These are phyloP conservation scores for Neoascia interrupta DNA, from an alignment of 2,888 invertebrate species.

Conservation along the genomic window DNA sequence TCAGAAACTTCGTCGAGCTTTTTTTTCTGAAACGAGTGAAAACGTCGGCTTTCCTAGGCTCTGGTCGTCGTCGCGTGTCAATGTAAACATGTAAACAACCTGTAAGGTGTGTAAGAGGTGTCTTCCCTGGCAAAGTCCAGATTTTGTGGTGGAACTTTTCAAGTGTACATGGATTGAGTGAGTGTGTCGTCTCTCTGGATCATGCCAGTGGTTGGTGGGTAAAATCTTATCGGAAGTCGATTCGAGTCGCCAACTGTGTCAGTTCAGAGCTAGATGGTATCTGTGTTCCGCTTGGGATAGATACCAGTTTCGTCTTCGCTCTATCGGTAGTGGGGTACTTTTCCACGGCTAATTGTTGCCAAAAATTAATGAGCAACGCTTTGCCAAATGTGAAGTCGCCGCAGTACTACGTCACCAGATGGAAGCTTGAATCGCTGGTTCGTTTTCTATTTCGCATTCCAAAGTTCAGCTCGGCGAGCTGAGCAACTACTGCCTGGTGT, in stretches of 20 bases:
- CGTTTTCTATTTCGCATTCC: constrained; percentile 26
- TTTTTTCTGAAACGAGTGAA: too few species aligned
- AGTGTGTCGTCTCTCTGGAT: neutral
- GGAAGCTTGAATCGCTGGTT: constrained; percentile 10
- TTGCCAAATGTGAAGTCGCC: too few species aligned
- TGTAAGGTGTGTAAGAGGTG: too few species aligned
- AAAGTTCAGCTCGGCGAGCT: constrained; percentile 56
- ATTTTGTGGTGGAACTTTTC: too few species aligned
- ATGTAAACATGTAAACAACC: too few species aligned
- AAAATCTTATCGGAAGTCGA: constrained; percentile 28
- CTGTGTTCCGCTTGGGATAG: neutral
- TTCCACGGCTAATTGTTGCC: constrained; percentile 31
- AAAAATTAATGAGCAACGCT: constrained; percentile 1
- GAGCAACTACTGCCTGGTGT: neutral
- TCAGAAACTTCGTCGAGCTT: too few species aligned
- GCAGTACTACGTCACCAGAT: constrained; percentile 41
- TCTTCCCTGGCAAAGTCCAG: too few species aligned
- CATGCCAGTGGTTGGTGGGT: neutral
- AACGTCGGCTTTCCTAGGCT: too few species aligned
- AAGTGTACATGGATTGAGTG: neutral
- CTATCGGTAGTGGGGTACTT: constrained; percentile 1
- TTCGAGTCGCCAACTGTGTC: neutral
- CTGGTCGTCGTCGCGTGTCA: too few species aligned
- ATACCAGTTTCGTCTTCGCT: constrained; percentile 32
- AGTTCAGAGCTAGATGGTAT: neutral